Conservation (phyloP, 2,888 invertebrate genomes). For the Lissonota sp. region DNA sequence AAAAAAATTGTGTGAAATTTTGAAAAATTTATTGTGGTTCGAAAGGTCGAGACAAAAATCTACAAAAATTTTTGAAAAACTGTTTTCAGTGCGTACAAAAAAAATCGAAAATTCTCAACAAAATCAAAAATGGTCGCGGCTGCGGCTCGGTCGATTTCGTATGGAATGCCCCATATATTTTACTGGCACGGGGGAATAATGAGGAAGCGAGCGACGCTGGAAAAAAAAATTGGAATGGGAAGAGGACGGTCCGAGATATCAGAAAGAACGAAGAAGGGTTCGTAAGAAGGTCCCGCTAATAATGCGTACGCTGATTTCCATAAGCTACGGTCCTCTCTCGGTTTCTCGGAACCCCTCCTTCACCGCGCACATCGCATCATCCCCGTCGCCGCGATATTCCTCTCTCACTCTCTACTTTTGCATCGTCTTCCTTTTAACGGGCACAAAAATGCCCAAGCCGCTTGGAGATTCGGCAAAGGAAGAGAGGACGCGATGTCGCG, state of each 20-base stretch:
- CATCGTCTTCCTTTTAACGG: slow-evolving; percentile 60
- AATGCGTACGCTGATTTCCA: slow-evolving; percentile 75
- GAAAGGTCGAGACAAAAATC: too few species aligned
- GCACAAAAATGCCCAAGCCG: slow-evolving; percentile 30
- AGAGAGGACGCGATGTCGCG: slow-evolving; percentile 3
- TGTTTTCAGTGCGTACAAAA: too few species aligned
- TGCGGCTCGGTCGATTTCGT: too few species aligned
- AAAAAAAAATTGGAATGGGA: neutral
- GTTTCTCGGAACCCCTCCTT: slow-evolving; percentile 68
- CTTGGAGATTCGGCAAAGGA: slow-evolving; percentile 40
- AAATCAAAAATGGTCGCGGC: too few species aligned
- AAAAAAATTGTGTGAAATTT: too few species aligned
- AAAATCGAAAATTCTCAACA: too few species aligned
- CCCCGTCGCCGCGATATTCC: slow-evolving; percentile 14
- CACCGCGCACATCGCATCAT: slow-evolving; percentile 39
- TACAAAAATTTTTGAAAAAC: too few species aligned
- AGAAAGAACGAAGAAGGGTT: slow-evolving; percentile 57
- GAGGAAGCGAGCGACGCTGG: neutral
- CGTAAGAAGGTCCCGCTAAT: slow-evolving; percentile 65
- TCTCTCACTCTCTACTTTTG: slow-evolving; percentile 7
- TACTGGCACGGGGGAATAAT: slow-evolving; percentile 27
- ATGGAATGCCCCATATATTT: too few species aligned
- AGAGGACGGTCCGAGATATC: slow-evolving; percentile 8
- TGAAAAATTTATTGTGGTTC: too few species aligned
- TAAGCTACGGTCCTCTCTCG: slow-evolving; percentile 70